phyloP scores from a whole-genome alignment of 2,797 vertebrate species.

The Tauraco hartlaubi region DNA sequence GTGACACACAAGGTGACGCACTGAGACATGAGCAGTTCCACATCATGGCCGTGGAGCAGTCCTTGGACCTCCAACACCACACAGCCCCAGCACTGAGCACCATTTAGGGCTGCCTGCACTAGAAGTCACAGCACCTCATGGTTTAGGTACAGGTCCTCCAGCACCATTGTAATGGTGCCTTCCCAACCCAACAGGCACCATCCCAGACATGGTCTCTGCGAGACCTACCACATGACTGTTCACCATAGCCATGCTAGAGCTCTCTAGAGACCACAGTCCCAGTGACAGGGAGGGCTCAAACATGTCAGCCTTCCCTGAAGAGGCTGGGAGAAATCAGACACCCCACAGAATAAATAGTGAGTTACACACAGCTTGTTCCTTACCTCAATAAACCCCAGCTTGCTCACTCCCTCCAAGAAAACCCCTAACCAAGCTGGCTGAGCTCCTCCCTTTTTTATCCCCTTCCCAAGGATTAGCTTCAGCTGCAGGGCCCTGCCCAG shows the following conservation, averaged over 20 bases:
- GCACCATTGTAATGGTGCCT: neutral
- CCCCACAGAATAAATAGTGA: neutral
- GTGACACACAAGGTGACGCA: neutral
- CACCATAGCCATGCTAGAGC: neutral
- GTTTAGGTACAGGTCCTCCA: neutral
- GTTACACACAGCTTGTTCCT: neutral
- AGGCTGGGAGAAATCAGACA: neutral
- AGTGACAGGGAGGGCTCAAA: neutral
- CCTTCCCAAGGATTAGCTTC: neutral
- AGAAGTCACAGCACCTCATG: no score
- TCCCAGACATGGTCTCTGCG: neutral
- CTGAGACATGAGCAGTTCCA: neutral
- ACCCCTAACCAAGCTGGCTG: fast-evolving
- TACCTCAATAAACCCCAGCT: fast-evolving
- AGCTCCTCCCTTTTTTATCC: neutral
- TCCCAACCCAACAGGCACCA: neutral
- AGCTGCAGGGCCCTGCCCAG: neutral
- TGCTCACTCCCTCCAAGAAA: fast-evolving
- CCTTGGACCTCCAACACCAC: neutral
- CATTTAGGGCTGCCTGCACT: neutral
- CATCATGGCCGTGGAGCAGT: neutral
- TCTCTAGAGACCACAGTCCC: neutral
- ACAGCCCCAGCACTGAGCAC: neutral
- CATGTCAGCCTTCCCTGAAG: neutral
- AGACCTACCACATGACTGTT: neutral